Evolutionary conservation across 2,797 vertebrate species (phyloP), one percentile per base, ranked within the genome.

Genomic region (Silurus lanzhouensis): DNA sequence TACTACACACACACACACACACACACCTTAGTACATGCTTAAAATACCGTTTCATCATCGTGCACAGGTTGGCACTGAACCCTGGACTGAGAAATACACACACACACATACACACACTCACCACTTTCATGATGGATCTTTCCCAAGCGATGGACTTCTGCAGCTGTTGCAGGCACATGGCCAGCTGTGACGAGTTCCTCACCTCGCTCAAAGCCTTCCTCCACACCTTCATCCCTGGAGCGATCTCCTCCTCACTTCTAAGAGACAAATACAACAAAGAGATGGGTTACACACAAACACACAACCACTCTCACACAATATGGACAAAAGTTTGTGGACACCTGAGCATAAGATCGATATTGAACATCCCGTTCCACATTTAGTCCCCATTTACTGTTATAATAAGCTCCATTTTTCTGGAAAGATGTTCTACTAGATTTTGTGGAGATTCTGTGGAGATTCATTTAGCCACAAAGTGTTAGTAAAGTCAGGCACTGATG

Each of bases 41-140:
- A 6, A 46, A 80, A 68, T 25, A 72, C 75, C 1, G 81, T 31
- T 83, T 83, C 74, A 81, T 66, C n/a, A 67, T 27, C 48, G 60
- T 81, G 55, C 31, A 61, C 27, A 74, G 58, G 15, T 48, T 74
- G 70, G 58, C 70, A 75, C 58, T 0, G 2, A 22, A 46, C 38
- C 70, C 3, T 22, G 63, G 57, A 44, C 38, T 12, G 5, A 82
- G 52, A 58, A 44, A 38, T 82, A 38, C 19, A 8, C 63, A n/a
- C 64, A 31, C 66, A 68, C 15, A 58, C 27, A 79, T 17, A 44
- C 22, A 52, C 84, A 70, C 55, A 81, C 89, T 96, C 93, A 99
- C 98, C 96, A 99, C 98, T 98, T 99, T 99, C 98, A 99, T 99
- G 94, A 99, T 99, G 87, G 98, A 99, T 92, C 98, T 96, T 94